Evolutionary conservation across 2,797 vertebrate species (phyloP).

Genomic region (Merluccius polli): DNA sequence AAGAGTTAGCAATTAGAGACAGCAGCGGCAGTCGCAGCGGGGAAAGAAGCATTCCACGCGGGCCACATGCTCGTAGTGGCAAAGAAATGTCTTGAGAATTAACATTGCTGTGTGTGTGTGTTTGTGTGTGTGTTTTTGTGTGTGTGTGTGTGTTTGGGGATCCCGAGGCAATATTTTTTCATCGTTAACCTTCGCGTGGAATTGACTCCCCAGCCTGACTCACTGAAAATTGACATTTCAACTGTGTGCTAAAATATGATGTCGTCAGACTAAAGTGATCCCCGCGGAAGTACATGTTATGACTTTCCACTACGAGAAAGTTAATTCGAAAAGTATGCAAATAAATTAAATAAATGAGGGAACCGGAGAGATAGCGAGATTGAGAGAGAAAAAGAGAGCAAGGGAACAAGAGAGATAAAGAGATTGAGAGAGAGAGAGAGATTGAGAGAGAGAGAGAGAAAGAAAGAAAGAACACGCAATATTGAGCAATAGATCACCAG

Average conservation of each 20-base stretch:
- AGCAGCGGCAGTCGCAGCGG: slow-evolving; percentile 39
- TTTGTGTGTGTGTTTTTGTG: background rate
- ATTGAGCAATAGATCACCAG: background rate
- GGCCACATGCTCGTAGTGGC: slow-evolving; percentile 21
- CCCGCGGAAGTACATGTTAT: background rate
- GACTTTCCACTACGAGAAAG: background rate
- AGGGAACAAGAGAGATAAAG: background rate
- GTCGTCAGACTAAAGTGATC: background rate
- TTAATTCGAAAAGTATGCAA: background rate
- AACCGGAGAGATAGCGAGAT: too few species aligned
- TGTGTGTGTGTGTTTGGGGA: slow-evolving; percentile 17
- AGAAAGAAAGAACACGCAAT: background rate
- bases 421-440: background rate
- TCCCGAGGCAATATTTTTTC: slow-evolving; percentile 35
- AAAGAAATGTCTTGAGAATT: slow-evolving; percentile 52
- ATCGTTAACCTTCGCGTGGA: slow-evolving; percentile 43
- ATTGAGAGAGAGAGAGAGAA: background rate
- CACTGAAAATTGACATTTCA: too few species aligned
- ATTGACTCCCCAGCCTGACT: too few species aligned
- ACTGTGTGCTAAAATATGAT: background rate
- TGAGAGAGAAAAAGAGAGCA: background rate
- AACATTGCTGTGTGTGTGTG: slow-evolving; percentile 6
- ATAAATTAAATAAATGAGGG: background rate
- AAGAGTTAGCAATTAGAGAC: slow-evolving; percentile 36
- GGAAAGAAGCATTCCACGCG: slow-evolving; percentile 42